Percentiles rank a stretch among this genome's conserved stretches.
Evolutionary conservation across 2,888 invertebrate genomes (phyloP).

Genomic region (Pardosa pseudoannulata): DNA sequence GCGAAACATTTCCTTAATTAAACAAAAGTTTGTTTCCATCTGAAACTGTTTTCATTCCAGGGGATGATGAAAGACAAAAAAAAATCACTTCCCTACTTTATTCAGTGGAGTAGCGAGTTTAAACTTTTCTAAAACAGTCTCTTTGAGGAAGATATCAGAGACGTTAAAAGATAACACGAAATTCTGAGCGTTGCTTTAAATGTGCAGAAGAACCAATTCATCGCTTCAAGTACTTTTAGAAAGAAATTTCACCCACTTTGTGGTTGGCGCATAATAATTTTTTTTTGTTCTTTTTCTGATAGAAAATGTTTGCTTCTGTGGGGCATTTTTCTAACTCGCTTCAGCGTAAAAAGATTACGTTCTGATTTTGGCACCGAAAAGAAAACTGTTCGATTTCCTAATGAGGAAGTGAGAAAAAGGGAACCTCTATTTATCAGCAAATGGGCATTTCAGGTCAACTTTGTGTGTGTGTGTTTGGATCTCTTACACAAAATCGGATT

Average conservation of each 20-base stretch:
- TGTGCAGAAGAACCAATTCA: background rate
- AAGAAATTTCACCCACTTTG: conserved; percentile 17
- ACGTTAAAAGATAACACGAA: background rate
- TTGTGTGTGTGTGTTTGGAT: no score
- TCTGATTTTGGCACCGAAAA: conserved; percentile 67
- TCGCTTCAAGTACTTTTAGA: conserved; percentile 13
- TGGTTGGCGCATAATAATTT: conserved; percentile 28
- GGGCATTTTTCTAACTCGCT: conserved; percentile 26
- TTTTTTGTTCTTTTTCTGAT: background rate
- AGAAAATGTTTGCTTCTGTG: conserved; percentile 4
- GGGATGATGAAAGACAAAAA: no score
- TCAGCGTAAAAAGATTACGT: conserved; percentile 63
- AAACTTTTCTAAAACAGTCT: background rate
- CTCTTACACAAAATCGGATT: no score
- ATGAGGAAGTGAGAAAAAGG: conserved; percentile 37
- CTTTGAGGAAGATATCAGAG: background rate
- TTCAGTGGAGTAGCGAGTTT: no score
- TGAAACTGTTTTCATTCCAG: no score
- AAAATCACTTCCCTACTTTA: no score
- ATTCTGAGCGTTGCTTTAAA: background rate
- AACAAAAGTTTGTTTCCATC: no score
- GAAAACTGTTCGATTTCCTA: conserved; percentile 57
- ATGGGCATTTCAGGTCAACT: background rate
- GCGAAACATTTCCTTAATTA: no score
- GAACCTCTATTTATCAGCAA: background rate